Evolutionary conservation across 2,113 vertebrate genomes (phyloP).

Genomic region (Promerops cafer): DNA sequence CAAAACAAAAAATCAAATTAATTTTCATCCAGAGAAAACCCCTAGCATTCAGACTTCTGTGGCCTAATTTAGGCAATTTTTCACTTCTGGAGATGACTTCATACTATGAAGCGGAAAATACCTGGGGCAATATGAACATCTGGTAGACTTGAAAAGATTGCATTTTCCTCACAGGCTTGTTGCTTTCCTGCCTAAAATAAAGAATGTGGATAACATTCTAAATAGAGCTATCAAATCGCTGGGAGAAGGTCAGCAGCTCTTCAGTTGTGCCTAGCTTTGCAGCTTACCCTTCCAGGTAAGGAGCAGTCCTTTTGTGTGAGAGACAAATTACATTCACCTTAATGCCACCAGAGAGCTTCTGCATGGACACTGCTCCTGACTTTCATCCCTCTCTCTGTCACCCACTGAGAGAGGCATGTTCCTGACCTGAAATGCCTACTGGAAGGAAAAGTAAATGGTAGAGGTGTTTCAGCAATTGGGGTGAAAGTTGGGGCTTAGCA

Average conservation of each 20-base stretch:
- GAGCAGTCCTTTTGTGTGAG: background rate
- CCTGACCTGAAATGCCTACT: background rate
- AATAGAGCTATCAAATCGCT: background rate
- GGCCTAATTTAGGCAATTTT: background rate
- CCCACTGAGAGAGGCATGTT: rapidly evolving
- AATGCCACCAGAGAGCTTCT: background rate
- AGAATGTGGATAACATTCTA: background rate
- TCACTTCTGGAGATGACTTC: background rate
- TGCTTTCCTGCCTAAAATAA: background rate
- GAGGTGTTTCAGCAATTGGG: background rate
- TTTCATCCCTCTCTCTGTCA: background rate
- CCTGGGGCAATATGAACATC: background rate
- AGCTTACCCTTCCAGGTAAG: background rate
- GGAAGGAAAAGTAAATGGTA: background rate
- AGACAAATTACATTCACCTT: background rate
- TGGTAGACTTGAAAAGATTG: background rate
- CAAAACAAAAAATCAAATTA: background rate
- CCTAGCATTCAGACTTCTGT: background rate
- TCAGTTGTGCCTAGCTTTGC: background rate
- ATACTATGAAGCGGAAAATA: background rate
- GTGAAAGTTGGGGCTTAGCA: background rate
- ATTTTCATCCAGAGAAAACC: background rate
- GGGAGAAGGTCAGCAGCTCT: background rate
- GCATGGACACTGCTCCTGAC: background rate
- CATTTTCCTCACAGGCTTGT: background rate